Evolutionary conservation across 2,113 vertebrate genomes (phyloP).

Genomic region (Gnathonemus longibarbis): DNA sequence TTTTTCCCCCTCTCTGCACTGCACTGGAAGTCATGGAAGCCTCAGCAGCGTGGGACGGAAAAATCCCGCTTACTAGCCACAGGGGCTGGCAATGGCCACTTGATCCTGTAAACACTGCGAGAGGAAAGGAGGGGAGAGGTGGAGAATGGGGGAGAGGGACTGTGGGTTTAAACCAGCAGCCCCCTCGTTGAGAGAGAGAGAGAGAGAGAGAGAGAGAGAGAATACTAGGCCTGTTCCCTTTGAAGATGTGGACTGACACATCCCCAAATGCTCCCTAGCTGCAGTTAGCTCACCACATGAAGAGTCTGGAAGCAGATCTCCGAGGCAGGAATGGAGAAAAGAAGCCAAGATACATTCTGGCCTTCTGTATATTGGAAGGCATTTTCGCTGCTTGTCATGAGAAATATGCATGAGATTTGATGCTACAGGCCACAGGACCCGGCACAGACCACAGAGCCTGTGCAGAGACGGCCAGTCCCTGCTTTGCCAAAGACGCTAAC

Average conservation of each 20-base stretch:
- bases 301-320: constrained; percentile 9
- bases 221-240: constrained; percentile 34
- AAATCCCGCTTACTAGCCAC: constrained; percentile 54
- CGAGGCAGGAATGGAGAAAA: constrained; percentile 22
- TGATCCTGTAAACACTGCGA: constrained; percentile 46
- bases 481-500: constrained; percentile 23
- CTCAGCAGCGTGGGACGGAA: constrained; percentile 46
- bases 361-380: constrained; percentile 33
- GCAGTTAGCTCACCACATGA: constrained; percentile 19
- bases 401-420: constrained; percentile 32
- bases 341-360: constrained; percentile 28
- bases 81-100: constrained; percentile 37
- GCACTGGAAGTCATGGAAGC: constrained; percentile 22
- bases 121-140: constrained; percentile 33
- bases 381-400: constrained; percentile 37
- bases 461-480: background rate
- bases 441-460: background rate
- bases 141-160: constrained; percentile 20
- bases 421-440: constrained; percentile 23
- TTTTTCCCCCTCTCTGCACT: background rate
- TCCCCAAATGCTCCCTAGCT: constrained; percentile 33
- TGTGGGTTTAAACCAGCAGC: constrained; percentile 24
- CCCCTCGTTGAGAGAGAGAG: constrained; percentile 31
- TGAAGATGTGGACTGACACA: background rate
- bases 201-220: constrained; percentile 28